phyloP scores from a whole-genome alignment of 2,113 vertebrate genomes.

The Sakesphorus luctuosus region DNA sequence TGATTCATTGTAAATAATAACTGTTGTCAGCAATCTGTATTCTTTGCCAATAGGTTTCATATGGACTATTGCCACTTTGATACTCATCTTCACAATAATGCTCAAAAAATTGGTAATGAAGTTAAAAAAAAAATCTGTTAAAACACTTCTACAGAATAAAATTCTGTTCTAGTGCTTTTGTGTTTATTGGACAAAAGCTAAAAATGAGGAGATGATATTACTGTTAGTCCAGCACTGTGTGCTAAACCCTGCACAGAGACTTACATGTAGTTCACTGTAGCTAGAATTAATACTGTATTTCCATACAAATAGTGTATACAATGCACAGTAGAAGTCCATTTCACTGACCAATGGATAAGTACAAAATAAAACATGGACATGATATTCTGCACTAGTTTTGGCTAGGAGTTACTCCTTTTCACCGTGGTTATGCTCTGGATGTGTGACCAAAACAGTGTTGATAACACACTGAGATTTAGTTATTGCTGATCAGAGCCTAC shows the following conservation, averaged over 20 bases:
- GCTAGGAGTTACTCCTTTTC: neutral
- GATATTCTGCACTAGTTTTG: neutral
- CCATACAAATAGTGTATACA: too few species aligned
- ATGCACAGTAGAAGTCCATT: neutral
- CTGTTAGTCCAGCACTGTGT: neutral
- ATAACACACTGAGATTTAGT: neutral
- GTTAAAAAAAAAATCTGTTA: neutral
- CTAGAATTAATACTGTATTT: neutral
- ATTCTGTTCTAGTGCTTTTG: neutral
- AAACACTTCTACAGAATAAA: neutral
- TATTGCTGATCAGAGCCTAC: neutral
- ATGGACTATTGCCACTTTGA: neutral
- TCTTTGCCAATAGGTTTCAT: neutral
- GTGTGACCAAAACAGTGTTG: neutral
- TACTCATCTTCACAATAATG: neutral
- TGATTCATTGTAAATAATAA: neutral
- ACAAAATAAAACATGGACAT: neutral
- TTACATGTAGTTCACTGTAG: neutral
- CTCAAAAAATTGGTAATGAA: neutral
- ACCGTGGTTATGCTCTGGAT: neutral
- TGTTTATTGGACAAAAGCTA: neutral
- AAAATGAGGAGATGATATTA: neutral
- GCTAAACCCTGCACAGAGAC: neutral
- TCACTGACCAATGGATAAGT: rapidly evolving
- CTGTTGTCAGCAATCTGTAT: neutral